phyloP scores from a whole-genome alignment of 1,140 invertebrate genomes.

The Anthonomus grandis region DNA sequence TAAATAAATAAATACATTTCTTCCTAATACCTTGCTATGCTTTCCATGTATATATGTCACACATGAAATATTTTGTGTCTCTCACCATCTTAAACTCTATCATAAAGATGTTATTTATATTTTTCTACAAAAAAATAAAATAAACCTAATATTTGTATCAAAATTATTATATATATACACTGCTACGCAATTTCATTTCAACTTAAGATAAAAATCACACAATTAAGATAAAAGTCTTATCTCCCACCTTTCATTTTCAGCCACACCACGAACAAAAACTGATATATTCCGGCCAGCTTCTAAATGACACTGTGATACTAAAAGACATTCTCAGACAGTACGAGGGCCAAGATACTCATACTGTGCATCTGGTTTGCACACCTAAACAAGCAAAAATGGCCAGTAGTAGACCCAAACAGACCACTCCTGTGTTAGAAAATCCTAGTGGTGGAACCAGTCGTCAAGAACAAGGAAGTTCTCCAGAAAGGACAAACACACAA shows the following conservation, averaged over 20 bases:
- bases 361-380: conserved; percentile 79
- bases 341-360: conserved; percentile 69
- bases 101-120: no score
- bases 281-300: conserved; percentile 85
- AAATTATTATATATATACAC: no score
- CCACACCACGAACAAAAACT: conserved; percentile 77
- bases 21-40: no score
- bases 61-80: no score
- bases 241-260: conserved; percentile 53
- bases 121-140: no score
- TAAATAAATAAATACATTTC: no score
- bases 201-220: no score
- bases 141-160: no score
- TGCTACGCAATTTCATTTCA: no score
- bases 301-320: conserved; percentile 70
- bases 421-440: conserved; percentile 1
- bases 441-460: neutral
- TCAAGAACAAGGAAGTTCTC: conserved; percentile 8
- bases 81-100: no score
- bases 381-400: conserved; percentile 34
- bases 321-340: conserved; percentile 78
- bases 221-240: conserved; percentile 25
- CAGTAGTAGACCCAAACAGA: neutral
- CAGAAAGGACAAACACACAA: neutral
- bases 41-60: no score